Base-by-base conservation (phyloP, 2,797 vertebrate species). In the Rachycentron canadum region DNA sequence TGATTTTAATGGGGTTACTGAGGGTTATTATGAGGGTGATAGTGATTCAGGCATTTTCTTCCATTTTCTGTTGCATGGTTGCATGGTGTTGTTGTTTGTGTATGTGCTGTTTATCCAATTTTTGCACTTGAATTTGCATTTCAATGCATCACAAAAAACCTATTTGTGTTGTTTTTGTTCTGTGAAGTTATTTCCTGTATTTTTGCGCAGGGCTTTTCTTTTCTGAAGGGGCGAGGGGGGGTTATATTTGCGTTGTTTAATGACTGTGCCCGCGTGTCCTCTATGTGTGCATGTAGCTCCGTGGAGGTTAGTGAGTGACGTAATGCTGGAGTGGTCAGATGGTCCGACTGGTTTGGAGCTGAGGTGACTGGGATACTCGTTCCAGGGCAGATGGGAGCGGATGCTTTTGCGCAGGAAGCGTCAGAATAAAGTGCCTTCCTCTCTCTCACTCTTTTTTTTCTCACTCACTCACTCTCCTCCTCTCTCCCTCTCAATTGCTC, bases 381-480 rank as follows among this genome's bases (percentile, higher is more conserved):
- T 82, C 77, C 58, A 38, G 73, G 84, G 74, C 86, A 81, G 68
- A 83, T 83, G 86, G 85, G 87, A 82, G 69, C 68, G 72, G 78
- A 83, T 65, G 75, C 69, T 62, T 82, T 69, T 70, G 58, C 53
- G 3, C 78, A 81, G 83, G 81, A 91, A 80, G 75, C 76, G 83
- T 62, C 69, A 47, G 76, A 84, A 81, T 78, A 58, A 81, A 75
- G 59, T 61, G 34, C 45, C 63, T 41, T 73, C 77, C 76, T 81
- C 67, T 41, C 68, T 52, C 65, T 69, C 43, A 7, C 8, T 34
- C 49, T 26, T 17, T 52, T 28, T 61, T 67, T 79, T 53, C 64
- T 72, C 70, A 10, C 76, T 50, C 58, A 12, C 76, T 55, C 58
- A 0, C 55, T 70, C 65, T 38, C 60, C 14, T 7, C 19, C 32